Percentiles rank a stretch among this genome's conserved stretches.
Evolutionary conservation across 2,888 invertebrate species (phyloP).

Genomic region (Neria commutata): DNA sequence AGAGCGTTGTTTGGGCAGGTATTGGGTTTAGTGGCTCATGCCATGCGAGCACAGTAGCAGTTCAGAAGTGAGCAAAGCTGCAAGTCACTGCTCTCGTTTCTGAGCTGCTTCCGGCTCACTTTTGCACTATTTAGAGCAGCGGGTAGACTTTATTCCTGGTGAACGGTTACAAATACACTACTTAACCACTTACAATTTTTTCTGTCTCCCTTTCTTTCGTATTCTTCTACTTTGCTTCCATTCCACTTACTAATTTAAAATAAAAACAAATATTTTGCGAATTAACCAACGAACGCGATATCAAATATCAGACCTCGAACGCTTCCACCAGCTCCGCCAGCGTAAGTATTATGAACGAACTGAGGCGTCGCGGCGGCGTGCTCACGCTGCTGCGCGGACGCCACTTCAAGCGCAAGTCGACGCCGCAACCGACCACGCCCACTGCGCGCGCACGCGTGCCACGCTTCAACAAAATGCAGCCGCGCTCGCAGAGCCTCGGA

Average conservation of each 20-base stretch:
- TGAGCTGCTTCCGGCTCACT: no score
- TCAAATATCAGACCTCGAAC: constrained; percentile 32
- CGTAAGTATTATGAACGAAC: constrained; percentile 56
- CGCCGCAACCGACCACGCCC: constrained; percentile 56
- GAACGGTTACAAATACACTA: no score
- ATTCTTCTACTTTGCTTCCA: background rate
- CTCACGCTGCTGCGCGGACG: constrained; percentile 58
- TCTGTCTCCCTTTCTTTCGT: constrained; percentile 1
- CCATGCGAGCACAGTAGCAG: no score
- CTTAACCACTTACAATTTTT: background rate
- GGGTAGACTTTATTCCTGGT: no score
- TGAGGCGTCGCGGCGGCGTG: constrained; percentile 59
- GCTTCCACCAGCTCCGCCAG: constrained; percentile 48
- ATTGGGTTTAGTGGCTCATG: no score
- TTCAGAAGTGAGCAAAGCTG: no score
- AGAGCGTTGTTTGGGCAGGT: no score
- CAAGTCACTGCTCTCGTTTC: no score
- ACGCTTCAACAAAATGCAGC: constrained; percentile 50
- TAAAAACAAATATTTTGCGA: constrained; percentile 13
- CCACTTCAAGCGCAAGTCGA: constrained; percentile 58
- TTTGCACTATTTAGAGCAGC: no score
- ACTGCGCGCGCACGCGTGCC: constrained; percentile 45
- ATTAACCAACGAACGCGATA: constrained; percentile 15
- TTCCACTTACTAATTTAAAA: constrained; percentile 1
- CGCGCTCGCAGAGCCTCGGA: constrained; percentile 59